These are phyloP conservation scores for Acanthiza pusilla DNA, from an alignment of 2,797 vertebrate genomes.

Conservation along the genomic window DNA sequence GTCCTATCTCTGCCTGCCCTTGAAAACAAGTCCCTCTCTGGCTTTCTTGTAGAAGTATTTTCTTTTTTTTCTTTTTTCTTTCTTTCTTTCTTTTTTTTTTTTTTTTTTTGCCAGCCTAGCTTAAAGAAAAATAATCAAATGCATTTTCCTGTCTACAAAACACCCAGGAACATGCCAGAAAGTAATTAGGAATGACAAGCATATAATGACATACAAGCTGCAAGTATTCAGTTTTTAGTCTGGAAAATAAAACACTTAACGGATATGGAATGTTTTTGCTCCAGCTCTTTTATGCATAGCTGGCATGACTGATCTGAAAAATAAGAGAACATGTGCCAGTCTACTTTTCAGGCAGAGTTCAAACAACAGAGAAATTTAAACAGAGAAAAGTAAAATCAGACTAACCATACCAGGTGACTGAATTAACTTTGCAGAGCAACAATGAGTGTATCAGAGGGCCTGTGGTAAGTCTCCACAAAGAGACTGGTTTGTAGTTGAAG, in stretches of 20 bases:
- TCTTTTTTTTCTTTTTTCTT: not conserved
- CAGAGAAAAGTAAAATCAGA: not conserved
- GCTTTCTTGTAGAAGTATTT: not conserved
- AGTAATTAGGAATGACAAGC: constrained; percentile 39
- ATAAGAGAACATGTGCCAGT: not conserved
- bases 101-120: not conserved
- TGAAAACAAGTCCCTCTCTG: not conserved
- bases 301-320: constrained; percentile 44
- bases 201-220: not conserved
- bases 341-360: not conserved
- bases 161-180: constrained; percentile 8
- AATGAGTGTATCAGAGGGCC: fast-evolving
- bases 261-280: constrained; percentile 30
- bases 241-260: constrained; percentile 30
- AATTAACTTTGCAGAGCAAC: not conserved
- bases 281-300: constrained; percentile 20
- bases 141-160: not conserved
- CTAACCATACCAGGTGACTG: not conserved
- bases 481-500: not conserved
- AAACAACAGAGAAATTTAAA: not conserved
- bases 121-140: not conserved
- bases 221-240: constrained; percentile 23
- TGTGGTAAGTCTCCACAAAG: not conserved
- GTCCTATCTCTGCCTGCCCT: not conserved
- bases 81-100: too few relatives aligned